Conservation (phyloP, 2,113 vertebrate genomes). For the Hemichromis elongatus region DNA sequence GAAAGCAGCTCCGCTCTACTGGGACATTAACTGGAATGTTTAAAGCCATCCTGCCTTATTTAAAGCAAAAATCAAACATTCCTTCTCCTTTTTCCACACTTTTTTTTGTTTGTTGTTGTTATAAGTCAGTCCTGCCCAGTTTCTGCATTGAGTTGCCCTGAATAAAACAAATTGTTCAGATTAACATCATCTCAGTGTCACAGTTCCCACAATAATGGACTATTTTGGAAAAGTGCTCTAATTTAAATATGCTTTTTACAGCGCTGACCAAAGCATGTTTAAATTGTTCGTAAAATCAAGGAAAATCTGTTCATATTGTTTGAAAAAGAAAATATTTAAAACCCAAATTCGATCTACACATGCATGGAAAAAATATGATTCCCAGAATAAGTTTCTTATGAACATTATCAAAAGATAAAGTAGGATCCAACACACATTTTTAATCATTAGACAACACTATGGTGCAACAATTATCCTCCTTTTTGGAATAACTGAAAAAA, state of each 20-base stretch:
- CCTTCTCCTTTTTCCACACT: background rate
- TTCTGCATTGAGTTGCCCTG: background rate
- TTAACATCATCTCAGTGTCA: background rate
- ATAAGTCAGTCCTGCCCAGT: background rate
- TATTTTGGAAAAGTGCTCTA: background rate
- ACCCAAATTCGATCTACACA: background rate
- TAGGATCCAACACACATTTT: background rate
- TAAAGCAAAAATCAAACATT: background rate
- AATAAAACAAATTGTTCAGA: background rate
- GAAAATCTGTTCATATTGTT: background rate
- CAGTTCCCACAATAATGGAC: background rate
- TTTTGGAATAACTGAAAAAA: background rate
- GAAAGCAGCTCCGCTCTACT: slow-evolving; percentile 32
- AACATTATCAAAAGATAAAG: background rate
- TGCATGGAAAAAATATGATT: background rate
- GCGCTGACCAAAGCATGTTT: background rate
- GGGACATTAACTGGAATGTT: slow-evolving; percentile 59
- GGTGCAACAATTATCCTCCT: background rate
- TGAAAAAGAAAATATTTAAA: background rate
- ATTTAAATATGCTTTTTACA: background rate
- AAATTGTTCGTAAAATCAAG: background rate
- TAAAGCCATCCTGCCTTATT: slow-evolving; percentile 19
- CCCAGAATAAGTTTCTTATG: background rate
- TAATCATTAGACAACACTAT: background rate
- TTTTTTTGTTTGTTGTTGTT: background rate